phyloP scores from a whole-genome alignment of 2,888 invertebrate species.

The Metacarcinus magister region DNA sequence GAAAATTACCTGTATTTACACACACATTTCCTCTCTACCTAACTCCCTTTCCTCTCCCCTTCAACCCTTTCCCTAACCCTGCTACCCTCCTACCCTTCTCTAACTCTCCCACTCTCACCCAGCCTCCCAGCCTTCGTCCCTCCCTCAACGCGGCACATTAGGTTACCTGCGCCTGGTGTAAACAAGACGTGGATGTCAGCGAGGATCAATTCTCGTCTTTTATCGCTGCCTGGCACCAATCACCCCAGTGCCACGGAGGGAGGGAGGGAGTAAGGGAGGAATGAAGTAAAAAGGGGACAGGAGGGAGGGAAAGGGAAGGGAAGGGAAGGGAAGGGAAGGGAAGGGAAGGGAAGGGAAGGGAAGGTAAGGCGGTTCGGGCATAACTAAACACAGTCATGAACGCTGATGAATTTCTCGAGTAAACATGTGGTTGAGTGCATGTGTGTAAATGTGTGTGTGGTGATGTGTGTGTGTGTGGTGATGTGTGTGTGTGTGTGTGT shows the following conservation, averaged over 20 bases:
- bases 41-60: neutral
- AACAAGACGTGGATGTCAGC: slow-evolving; percentile 64
- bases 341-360: too few relatives aligned
- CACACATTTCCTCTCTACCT: neutral
- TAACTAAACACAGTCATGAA: neutral
- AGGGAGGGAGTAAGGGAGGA: neutral
- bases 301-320: neutral
- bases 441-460: neutral
- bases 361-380: neutral
- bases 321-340: neutral
- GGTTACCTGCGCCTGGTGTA: slow-evolving; percentile 46
- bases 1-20: neutral
- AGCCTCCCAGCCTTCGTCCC: neutral
- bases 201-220: slow-evolving; percentile 63
- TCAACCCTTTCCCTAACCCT: neutral
- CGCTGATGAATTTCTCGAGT: neutral
- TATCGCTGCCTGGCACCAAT: slow-evolving; percentile 55
- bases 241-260: neutral
- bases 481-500: neutral
- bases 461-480: slow-evolving; percentile 26
- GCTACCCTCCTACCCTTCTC: neutral
- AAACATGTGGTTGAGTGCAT: slow-evolving; percentile 18
- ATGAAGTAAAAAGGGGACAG: neutral
- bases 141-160: slow-evolving; percentile 54
- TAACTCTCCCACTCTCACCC: neutral